These are phyloP conservation scores for Trichogramma evanescens DNA, from an alignment of 2,888 invertebrate genomes.

Conservation along the genomic window DNA sequence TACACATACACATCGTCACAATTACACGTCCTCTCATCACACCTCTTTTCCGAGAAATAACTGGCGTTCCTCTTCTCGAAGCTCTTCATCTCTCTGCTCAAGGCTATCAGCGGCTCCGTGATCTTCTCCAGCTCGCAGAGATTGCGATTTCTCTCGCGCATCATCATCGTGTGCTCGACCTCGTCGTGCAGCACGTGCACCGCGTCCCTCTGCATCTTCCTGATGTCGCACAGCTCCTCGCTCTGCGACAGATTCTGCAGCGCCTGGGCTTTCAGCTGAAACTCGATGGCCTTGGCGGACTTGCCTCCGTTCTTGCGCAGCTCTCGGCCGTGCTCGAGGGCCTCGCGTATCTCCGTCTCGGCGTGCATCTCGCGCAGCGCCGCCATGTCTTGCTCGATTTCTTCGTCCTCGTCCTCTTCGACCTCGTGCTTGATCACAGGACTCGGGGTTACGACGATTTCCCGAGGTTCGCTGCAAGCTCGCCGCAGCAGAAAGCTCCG, in stretches of 20 bases:
- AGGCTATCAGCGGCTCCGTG: constrained; percentile 53
- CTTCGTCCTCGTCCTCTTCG: constrained; percentile 19
- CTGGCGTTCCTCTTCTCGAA: constrained; percentile 57
- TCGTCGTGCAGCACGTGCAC: constrained; percentile 36
- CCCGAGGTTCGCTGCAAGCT: constrained; percentile 18
- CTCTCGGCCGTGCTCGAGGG: constrained; percentile 44
- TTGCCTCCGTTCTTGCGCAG: constrained; percentile 57
- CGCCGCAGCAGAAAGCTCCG: constrained; percentile 22
- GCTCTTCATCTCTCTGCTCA: constrained; percentile 58
- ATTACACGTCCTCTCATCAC: no score
- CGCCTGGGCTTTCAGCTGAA: constrained; percentile 42
- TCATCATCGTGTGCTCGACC: constrained; percentile 44
- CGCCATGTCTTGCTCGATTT: constrained; percentile 32
- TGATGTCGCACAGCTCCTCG: constrained; percentile 46
- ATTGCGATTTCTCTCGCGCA: constrained; percentile 45
- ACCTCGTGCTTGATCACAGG: background rate
- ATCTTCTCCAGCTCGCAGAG: constrained; percentile 54
- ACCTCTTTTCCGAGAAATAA: constrained; percentile 63
- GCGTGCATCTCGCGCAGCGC: constrained; percentile 36
- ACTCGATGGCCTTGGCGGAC: constrained; percentile 66
- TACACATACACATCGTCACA: background rate
- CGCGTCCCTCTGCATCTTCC: constrained; percentile 40
- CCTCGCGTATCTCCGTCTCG: constrained; percentile 32
- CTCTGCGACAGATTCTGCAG: constrained; percentile 52
- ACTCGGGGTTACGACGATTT: background rate